A percentile compares a stretch with the other conserved stretches of the same genome.
phyloP scores from a whole-genome alignment of 2,113 vertebrate species.

The Thryonomys swinderianus region DNA sequence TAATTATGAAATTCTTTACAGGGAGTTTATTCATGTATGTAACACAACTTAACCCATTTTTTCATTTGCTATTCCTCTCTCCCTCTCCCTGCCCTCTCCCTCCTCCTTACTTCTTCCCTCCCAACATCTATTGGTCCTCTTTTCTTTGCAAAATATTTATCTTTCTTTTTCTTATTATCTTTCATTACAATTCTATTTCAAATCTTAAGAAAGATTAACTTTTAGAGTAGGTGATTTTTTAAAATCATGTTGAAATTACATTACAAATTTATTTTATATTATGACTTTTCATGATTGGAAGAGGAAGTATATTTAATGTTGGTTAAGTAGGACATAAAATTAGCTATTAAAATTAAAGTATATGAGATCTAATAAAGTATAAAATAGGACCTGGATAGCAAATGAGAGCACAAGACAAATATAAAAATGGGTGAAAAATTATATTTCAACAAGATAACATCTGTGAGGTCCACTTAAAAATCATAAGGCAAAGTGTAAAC shows the following conservation, averaged over 20 bases:
- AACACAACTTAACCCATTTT: background rate
- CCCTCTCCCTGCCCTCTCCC: too few relatives aligned
- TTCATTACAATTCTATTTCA: background rate
- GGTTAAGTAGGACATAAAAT: background rate
- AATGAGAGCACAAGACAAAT: background rate
- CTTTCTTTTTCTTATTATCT: background rate
- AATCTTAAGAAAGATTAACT: background rate
- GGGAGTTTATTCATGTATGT: background rate
- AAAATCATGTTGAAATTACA: background rate
- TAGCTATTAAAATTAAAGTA: background rate
- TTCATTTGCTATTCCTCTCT: background rate
- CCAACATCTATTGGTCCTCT: background rate
- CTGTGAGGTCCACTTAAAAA: background rate
- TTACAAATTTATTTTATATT: background rate
- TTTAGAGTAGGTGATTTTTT: background rate
- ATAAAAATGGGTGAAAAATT: background rate
- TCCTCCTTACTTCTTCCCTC: background rate
- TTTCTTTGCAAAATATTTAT: background rate
- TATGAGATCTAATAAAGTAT: background rate
- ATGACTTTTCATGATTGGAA: background rate
- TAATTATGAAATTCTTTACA: background rate
- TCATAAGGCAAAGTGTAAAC: background rate
- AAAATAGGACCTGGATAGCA: background rate
- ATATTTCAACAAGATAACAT: background rate
- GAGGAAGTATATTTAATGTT: background rate